phyloP scores from a whole-genome alignment of 2,113 vertebrate species.

The Tapirus terrestris region DNA sequence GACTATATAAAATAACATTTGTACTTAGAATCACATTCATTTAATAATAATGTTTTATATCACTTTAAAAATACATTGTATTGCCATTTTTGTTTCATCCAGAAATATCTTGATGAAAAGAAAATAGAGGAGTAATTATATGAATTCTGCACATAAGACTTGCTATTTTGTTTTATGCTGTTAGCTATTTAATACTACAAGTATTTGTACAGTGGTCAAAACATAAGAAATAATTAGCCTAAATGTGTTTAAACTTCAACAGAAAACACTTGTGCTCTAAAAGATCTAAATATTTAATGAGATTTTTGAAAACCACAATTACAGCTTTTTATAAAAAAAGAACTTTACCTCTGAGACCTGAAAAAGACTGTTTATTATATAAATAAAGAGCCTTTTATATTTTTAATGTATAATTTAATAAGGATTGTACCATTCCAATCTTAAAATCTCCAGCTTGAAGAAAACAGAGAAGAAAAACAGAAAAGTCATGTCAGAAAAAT shows the following conservation, averaged over 20 bases:
- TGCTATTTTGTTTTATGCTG: conserved; percentile 73
- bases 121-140: conserved; percentile 68
- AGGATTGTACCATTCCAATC: conserved; percentile 55
- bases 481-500: conserved; percentile 84
- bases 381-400: conserved; percentile 73
- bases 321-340: conserved; percentile 74
- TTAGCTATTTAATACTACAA: conserved; percentile 63
- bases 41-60: neutral
- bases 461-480: conserved; percentile 77
- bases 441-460: conserved; percentile 52
- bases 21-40: neutral
- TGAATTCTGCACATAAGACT: conserved; percentile 55
- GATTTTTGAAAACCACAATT: conserved; percentile 77
- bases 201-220: conserved; percentile 78
- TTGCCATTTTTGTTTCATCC: conserved; percentile 28
- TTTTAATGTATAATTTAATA: conserved; percentile 79
- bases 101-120: conserved; percentile 46
- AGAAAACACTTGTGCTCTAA: conserved; percentile 75
- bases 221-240: conserved; percentile 80
- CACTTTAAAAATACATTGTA: neutral
- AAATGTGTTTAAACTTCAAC: conserved; percentile 75
- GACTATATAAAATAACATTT: neutral
- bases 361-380: conserved; percentile 76
- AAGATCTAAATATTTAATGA: conserved; percentile 80
- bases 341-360: conserved; percentile 73